Evolutionary conservation across 2,113 vertebrate species (phyloP).

Genomic region (Pteronura brasiliensis): DNA sequence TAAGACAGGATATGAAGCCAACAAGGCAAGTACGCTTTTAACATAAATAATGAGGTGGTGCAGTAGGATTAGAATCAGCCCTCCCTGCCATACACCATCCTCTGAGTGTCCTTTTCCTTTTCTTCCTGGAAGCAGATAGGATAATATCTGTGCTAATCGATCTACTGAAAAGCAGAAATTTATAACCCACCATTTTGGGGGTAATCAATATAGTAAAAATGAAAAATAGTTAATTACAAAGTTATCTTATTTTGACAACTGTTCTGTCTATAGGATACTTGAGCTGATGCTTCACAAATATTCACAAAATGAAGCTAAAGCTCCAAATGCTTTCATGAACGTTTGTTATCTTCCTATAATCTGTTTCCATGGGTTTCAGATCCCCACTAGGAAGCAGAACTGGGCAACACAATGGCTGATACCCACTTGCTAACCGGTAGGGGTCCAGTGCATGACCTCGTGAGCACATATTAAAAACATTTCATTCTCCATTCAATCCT

Average conservation of each 20-base stretch:
- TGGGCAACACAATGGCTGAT: background rate
- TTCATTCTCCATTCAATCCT: constrained; percentile 11
- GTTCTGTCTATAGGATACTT: background rate
- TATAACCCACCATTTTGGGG: background rate
- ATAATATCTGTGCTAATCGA: background rate
- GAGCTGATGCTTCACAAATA: background rate
- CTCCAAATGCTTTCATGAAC: background rate
- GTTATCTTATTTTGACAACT: background rate
- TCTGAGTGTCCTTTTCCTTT: background rate
- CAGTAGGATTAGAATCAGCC: constrained; percentile 49
- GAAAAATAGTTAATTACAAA: constrained; percentile 24
- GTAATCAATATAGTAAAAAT: background rate
- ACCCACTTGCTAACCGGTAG: background rate
- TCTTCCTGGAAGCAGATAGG: background rate
- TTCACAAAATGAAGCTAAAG: background rate
- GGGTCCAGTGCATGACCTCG: constrained; percentile 34
- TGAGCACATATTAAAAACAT: constrained; percentile 38
- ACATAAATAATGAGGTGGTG: background rate
- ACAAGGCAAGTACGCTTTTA: constrained; percentile 7
- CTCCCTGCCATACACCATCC: background rate
- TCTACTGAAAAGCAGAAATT: background rate
- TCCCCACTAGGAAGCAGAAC: background rate
- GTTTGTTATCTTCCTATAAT: background rate
- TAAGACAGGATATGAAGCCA: constrained; percentile 59
- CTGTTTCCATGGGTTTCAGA: background rate